These are phyloP conservation scores for Cyanocitta stelleri DNA, from an alignment of 2,113 vertebrate genomes.

Conservation along the genomic window DNA sequence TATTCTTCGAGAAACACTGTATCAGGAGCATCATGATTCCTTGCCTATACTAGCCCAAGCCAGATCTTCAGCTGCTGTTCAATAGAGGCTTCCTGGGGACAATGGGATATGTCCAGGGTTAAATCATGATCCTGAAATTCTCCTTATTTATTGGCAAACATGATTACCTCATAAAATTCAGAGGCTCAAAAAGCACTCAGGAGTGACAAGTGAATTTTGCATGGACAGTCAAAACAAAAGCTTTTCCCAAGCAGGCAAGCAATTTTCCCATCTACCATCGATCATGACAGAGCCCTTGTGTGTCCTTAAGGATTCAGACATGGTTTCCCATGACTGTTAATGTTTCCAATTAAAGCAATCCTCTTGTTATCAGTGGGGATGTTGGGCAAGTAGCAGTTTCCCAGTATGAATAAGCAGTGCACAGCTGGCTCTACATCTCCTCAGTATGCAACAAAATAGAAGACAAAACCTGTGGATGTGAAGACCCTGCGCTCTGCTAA, in stretches of 20 bases:
- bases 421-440: background rate
- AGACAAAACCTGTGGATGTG: background rate
- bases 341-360: background rate
- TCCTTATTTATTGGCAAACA: background rate
- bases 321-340: background rate
- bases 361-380: background rate
- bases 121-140: background rate
- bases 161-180: background rate
- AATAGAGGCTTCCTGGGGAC: background rate
- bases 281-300: background rate
- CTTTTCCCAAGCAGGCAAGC: background rate
- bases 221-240: background rate
- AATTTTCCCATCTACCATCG: background rate
- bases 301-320: background rate
- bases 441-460: background rate
- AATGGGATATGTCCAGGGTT: background rate
- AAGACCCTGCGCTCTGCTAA: background rate
- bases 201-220: background rate
- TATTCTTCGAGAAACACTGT: background rate
- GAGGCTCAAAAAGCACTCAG: background rate
- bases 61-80: background rate
- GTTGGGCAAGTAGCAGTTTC: background rate
- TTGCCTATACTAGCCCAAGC: accelerated
- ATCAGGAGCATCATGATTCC: background rate
- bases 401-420: background rate